A percentile compares a stretch with the other conserved stretches of the same genome.
Evolutionary conservation across 2,113 vertebrate genomes (phyloP).

Genomic region (Guaruba guarouba): DNA sequence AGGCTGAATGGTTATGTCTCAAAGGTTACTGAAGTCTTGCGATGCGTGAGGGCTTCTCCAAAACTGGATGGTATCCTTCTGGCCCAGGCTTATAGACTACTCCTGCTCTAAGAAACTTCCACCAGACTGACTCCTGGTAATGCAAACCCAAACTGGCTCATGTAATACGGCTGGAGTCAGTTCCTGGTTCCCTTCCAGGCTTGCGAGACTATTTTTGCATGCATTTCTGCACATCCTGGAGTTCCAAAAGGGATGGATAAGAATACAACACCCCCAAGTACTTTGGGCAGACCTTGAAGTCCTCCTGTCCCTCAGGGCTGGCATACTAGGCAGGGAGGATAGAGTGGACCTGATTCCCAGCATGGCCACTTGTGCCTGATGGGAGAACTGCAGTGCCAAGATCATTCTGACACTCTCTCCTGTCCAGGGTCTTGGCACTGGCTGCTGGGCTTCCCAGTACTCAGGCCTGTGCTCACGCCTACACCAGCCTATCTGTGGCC

Average conservation of each 20-base stretch:
- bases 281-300: neutral
- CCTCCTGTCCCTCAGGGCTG: neutral
- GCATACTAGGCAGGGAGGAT: neutral
- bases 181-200: neutral
- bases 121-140: neutral
- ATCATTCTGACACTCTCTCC: neutral
- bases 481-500: neutral
- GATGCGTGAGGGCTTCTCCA: neutral
- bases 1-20: neutral
- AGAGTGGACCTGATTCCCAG: neutral
- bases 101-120: neutral
- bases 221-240: neutral
- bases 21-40: neutral
- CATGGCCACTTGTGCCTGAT: neutral
- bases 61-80: neutral
- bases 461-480: neutral
- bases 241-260: neutral
- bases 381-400: neutral
- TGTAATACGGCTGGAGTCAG: neutral
- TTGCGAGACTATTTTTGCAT: neutral
- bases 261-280: neutral
- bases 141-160: neutral
- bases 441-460: neutral
- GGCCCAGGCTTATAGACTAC: neutral
- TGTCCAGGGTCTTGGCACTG: neutral